Conservation (phyloP, 2,888 invertebrate species). For the Metellina segmentata region DNA sequence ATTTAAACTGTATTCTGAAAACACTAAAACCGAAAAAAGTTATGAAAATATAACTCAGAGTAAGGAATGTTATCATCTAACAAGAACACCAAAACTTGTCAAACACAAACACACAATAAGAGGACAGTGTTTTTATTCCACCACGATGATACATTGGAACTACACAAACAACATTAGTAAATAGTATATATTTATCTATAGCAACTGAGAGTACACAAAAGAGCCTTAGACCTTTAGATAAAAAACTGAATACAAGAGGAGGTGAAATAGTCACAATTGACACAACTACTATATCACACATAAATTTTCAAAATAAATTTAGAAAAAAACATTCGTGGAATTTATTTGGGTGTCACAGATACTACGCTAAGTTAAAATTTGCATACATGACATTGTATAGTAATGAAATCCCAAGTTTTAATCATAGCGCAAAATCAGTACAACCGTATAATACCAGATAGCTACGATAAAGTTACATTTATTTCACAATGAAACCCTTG, state of each 20-base stretch:
- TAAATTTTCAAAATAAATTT: slow-evolving; percentile 19
- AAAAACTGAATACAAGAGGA: slow-evolving; percentile 8
- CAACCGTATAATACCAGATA: too few relatives aligned
- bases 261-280: slow-evolving; percentile 23
- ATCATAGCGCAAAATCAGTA: too few relatives aligned
- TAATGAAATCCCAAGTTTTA: background rate
- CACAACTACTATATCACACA: slow-evolving; percentile 20
- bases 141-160: slow-evolving; percentile 50
- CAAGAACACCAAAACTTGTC: slow-evolving; percentile 41
- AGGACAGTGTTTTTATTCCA: slow-evolving; percentile 71
- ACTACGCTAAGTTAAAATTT: too few relatives aligned
- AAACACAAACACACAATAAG: slow-evolving; percentile 63
- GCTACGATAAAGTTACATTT: too few relatives aligned
- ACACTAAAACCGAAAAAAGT: slow-evolving; percentile 24
- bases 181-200: slow-evolving; percentile 45
- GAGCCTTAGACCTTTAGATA: background rate
- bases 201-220: slow-evolving; percentile 54
- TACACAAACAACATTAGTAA: slow-evolving; percentile 67
- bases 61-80: slow-evolving; percentile 31
- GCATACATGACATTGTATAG: background rate
- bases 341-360: too few relatives aligned
- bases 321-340: background rate
- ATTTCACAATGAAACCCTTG: too few relatives aligned
- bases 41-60: slow-evolving; percentile 29
- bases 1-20: background rate